These are phyloP conservation scores for Acrobeloides nanus DNA, from an alignment of 2,888 invertebrate species.

Conservation along the genomic window DNA sequence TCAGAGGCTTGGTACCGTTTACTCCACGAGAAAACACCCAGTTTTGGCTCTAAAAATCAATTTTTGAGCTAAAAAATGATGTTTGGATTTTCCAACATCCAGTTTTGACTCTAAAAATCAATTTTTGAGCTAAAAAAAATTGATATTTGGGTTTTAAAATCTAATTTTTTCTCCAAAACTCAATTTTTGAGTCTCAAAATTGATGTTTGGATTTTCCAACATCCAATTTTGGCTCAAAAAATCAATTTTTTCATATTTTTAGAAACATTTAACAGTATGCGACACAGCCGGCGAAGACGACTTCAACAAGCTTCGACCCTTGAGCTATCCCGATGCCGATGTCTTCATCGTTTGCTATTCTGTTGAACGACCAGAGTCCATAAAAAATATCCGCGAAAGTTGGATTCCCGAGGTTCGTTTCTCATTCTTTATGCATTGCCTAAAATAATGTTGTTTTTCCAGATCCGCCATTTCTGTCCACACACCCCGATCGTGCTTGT, in stretches of 20 bases:
- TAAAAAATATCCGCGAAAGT: constrained; percentile 15
- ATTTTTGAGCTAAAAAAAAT: too few species aligned
- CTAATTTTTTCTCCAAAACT: too few species aligned
- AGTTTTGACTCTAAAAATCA: too few species aligned
- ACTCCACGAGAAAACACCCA: too few species aligned
- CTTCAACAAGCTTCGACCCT: constrained; percentile 21
- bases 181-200: too few species aligned
- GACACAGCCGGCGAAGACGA: constrained; percentile 27
- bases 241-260: constrained; percentile 4
- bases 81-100: too few species aligned
- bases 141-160: too few species aligned
- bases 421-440: neutral
- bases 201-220: too few species aligned
- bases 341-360: constrained; percentile 26
- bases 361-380: constrained; percentile 22
- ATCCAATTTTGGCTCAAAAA: neutral
- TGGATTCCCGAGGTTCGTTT: constrained; percentile 23
- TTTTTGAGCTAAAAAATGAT: too few species aligned
- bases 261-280: constrained; percentile 20
- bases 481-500: constrained; percentile 21
- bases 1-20: too few species aligned
- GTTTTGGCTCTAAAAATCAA: too few species aligned
- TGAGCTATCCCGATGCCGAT: constrained; percentile 25
- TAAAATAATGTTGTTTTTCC: constrained; percentile 4
- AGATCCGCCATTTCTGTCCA: constrained; percentile 26